Conservation (phyloP, 2,113 vertebrate genomes). For the Caranx melampygus region DNA sequence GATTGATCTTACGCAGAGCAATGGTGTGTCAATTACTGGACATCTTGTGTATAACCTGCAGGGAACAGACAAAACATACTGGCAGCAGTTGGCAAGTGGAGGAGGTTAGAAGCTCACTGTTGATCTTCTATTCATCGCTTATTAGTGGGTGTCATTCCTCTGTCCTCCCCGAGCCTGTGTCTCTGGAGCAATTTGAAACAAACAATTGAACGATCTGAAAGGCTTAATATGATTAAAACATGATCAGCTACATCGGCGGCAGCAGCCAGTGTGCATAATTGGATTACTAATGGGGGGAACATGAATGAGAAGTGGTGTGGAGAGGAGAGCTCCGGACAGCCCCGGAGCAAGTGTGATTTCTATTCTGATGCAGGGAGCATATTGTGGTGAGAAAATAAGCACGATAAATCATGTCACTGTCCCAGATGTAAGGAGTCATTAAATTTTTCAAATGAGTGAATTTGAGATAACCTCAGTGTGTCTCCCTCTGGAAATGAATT, state of each 20-base stretch:
- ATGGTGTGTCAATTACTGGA: constrained; percentile 24
- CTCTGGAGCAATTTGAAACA: constrained; percentile 55
- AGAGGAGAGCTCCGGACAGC: constrained; percentile 58
- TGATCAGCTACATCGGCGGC: constrained; percentile 62
- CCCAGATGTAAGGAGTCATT: constrained; percentile 68
- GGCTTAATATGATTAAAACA: constrained; percentile 71
- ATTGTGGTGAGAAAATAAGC: constrained; percentile 65
- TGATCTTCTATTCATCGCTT: constrained; percentile 26
- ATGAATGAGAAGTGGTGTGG: constrained; percentile 67
- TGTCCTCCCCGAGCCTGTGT: constrained; percentile 44
- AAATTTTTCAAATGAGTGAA: constrained; percentile 68
- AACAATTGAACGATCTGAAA: constrained; percentile 61
- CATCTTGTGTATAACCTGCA: constrained; percentile 31
- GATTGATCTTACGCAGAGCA: constrained; percentile 24
- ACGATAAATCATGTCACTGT: constrained; percentile 76
- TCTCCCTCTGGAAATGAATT: constrained; percentile 61
- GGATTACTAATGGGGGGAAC: constrained; percentile 76
- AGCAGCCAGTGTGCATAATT: constrained; percentile 69
- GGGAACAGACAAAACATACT: constrained; percentile 14
- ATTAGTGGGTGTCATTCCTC: constrained; percentile 54
- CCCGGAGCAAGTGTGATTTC: constrained; percentile 74
- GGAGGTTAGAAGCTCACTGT: neutral
- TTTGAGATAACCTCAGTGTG: constrained; percentile 62
- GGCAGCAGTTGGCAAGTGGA: neutral
- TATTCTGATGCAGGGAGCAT: constrained; percentile 60